A percentile compares a stretch with the other conserved stretches of the same genome.
phyloP scores from a whole-genome alignment of 2,888 invertebrate species.

The Resseliella maxima region DNA sequence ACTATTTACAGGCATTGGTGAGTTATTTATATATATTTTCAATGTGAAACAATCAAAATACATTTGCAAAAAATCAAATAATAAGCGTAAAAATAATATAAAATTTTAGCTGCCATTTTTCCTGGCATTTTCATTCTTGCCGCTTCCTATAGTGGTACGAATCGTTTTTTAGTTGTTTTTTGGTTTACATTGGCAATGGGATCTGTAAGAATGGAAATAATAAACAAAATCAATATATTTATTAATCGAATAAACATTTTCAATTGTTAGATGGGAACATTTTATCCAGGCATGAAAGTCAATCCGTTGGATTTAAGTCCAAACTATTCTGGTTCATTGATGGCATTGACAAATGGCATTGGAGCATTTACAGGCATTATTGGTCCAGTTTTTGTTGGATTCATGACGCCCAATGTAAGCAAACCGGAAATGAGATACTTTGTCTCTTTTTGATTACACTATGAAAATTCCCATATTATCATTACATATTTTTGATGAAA shows the following conservation, averaged over 20 bases:
- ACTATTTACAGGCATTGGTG: slow-evolving; percentile 77
- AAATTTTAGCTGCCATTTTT: no score
- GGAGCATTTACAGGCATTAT: slow-evolving; percentile 79
- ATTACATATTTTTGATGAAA: no score
- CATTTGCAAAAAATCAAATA: no score
- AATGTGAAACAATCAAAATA: background rate
- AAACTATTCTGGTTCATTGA: slow-evolving; percentile 75
- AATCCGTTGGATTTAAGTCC: slow-evolving; percentile 76
- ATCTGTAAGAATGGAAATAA: no score
- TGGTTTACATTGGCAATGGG: slow-evolving; percentile 71
- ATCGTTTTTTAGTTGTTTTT: no score
- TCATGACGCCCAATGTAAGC: slow-evolving; percentile 75
- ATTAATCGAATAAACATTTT: no score
- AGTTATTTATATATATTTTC: slow-evolving; percentile 61
- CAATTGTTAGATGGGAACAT: slow-evolving; percentile 75
- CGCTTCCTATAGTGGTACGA: no score
- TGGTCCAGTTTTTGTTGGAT: slow-evolving; percentile 76
- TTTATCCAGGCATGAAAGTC: slow-evolving; percentile 78
- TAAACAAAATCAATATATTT: no score
- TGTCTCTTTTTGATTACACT: no score
- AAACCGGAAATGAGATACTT: background rate
- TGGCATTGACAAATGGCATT: slow-evolving; percentile 78
- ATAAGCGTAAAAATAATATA: no score
- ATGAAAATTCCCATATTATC: no score
- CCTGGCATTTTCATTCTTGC: no score